Evolutionary conservation across 1,140 invertebrate species (phyloP).

Genomic region (Yoshiicerus persimilis): DNA sequence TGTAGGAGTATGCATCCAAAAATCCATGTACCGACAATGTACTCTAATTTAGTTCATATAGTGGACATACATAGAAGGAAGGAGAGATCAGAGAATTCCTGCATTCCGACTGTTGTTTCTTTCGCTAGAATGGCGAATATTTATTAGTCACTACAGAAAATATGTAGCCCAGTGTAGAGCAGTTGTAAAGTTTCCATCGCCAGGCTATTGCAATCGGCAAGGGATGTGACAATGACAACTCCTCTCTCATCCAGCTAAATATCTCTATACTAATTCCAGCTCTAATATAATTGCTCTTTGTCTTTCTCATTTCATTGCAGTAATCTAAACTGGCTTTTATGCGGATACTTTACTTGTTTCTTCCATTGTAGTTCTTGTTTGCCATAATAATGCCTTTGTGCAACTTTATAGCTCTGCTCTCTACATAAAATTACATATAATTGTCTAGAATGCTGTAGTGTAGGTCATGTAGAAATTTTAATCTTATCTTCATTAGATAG

Average conservation of each 20-base stretch:
- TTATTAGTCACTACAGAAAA: background rate
- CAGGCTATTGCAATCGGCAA: too few species aligned
- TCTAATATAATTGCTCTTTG: background rate
- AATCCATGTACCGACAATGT: too few species aligned
- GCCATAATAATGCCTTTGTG: background rate
- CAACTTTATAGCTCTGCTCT: background rate
- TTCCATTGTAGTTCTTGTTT: background rate
- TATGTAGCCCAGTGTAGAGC: background rate
- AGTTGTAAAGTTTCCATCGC: background rate
- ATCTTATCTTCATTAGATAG: background rate
- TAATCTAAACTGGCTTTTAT: background rate
- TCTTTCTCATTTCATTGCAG: background rate
- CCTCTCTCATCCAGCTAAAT: background rate
- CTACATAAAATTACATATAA: background rate
- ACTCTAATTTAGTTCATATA: too few species aligned
- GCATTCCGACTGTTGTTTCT: background rate
- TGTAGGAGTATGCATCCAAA: too few species aligned
- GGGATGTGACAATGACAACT: background rate
- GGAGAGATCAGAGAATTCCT: too few species aligned
- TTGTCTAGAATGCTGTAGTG: background rate
- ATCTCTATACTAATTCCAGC: background rate
- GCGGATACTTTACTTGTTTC: background rate
- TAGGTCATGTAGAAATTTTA: background rate
- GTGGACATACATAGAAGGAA: too few species aligned
- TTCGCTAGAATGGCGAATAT: background rate